These are phyloP conservation scores for Montipora foliosa DNA, from an alignment of 64 coral and sea anemone species.

Conservation along the genomic window DNA sequence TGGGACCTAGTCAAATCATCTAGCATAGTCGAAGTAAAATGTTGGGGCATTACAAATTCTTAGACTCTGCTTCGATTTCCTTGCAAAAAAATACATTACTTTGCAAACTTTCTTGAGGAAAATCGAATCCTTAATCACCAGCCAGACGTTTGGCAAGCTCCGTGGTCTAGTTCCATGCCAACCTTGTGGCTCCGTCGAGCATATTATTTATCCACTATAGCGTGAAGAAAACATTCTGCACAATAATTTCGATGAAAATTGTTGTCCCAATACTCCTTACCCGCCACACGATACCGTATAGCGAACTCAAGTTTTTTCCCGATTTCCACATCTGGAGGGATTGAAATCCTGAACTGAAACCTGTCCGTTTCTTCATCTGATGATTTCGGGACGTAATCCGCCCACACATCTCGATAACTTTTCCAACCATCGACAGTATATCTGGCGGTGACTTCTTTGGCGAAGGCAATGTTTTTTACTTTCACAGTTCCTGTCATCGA, in stretches of 20 bases:
- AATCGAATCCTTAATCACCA: background rate
- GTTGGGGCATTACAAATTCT: background rate
- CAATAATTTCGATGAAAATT: constrained; percentile 76
- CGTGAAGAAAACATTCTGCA: constrained; percentile 62
- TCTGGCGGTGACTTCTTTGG: constrained; percentile 86
- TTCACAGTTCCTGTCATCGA: constrained; percentile 81
- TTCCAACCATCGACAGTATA: constrained; percentile 85
- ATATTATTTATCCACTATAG: constrained; percentile 32
- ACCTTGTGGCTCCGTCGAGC: too few relatives aligned
- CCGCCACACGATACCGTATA: constrained; percentile 65
- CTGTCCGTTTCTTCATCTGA: constrained; percentile 75
- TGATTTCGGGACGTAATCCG: constrained; percentile 85
- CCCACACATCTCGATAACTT: constrained; percentile 82
- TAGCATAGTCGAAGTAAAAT: too few relatives aligned
- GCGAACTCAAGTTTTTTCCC: constrained; percentile 82
- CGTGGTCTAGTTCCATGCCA: background rate
- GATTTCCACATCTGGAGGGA: constrained; percentile 66
- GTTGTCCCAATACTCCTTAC: constrained; percentile 87
- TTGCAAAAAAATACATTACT: background rate
- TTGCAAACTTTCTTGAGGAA: background rate
- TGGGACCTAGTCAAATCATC: too few relatives aligned
- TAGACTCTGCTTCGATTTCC: background rate
- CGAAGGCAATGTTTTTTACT: constrained; percentile 91
- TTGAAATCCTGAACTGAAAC: constrained; percentile 91
- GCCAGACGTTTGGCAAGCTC: background rate